Evolutionary conservation across 1,140 invertebrate genomes (phyloP).

Genomic region (Semibalanus balanoides): DNA sequence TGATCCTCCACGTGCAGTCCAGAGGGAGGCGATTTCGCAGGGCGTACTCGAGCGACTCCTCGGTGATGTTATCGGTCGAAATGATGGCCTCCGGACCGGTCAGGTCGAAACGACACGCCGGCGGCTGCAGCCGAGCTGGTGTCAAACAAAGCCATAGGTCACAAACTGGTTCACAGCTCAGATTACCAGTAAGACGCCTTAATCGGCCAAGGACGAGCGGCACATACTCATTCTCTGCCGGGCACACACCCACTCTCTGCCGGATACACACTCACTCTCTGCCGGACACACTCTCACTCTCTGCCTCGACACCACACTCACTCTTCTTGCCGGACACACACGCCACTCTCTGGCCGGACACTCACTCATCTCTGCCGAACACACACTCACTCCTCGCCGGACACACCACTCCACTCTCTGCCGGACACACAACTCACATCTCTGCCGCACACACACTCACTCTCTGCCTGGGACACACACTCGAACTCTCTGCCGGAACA

Average conservation of each 20-base stretch:
- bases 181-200: neutral
- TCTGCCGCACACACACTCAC: neutral
- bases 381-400: neutral
- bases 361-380: neutral
- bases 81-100: conserved; percentile 37
- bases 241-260: conserved; percentile 25
- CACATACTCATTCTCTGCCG: neutral
- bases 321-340: neutral
- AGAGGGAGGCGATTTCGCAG: conserved; percentile 41
- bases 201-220: neutral
- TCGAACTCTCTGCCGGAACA: neutral
- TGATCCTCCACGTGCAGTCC: conserved; percentile 67
- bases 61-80: conserved; percentile 37
- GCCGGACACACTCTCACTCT: conserved; percentile 24
- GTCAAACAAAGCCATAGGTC: too few relatives aligned
- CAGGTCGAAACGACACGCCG: conserved; percentile 37
- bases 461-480: too few relatives aligned
- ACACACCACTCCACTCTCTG: neutral
- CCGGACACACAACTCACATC: neutral
- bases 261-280: conserved; percentile 25
- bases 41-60: conserved; percentile 34
- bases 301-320: conserved; percentile 21
- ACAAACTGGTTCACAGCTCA: neutral
- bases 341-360: neutral
- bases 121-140: conserved; percentile 27